Base-by-base conservation (phyloP, 2,113 vertebrate genomes). In the Sterrhoptilus dennistouni region DNA sequence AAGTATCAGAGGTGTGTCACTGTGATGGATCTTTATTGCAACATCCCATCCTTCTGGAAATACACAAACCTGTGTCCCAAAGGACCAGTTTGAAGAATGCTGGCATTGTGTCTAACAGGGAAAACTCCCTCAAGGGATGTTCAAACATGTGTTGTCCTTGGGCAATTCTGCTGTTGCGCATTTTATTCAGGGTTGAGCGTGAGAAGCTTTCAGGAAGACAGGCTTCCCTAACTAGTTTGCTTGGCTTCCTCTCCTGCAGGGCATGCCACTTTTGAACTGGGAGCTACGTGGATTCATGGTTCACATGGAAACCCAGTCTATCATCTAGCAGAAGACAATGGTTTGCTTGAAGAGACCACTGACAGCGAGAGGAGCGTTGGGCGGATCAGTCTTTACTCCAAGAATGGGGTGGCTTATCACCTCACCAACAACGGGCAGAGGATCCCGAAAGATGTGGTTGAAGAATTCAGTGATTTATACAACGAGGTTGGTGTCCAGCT, bases 391-490 rank as follows among this genome's bases (percentile, higher is more conserved):
- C 98, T 99, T 77, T 99, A 99, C 94, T 98, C 99, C 98, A 99
- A 99, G 97, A 99, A 99, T 86, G 99, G 99, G 47, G 99, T 99
- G 98, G 98, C 99, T 89, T 99, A 99, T 98, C 99, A 99, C 96
- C 99, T 99, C 97, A 99, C 99, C 98, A 99, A 99, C 95, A 98
- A 23, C 0, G 99, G 99, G 91, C 98, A 97, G 90, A 98, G 99
- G 97, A 99, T 99, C 98, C 99, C 99, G 95, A 99, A 99, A 97
- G 99, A 99, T 96, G 97, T 99, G 98, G 99, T 99, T 98, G 99
- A 99, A 98, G 99, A 99, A 98, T 99, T 99, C 99, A 99, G 99
- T 91, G 99, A 99, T 98, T 98, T 99, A 98, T 99, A 99, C 99
- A 99, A 99, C 94, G 99, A 99, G 99, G 99, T 99, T 93, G 96